A percentile compares a stretch with the other conserved stretches of the same genome.
Conservation (phyloP, 1,140 invertebrate genomes). For the Atta colombica region DNA sequence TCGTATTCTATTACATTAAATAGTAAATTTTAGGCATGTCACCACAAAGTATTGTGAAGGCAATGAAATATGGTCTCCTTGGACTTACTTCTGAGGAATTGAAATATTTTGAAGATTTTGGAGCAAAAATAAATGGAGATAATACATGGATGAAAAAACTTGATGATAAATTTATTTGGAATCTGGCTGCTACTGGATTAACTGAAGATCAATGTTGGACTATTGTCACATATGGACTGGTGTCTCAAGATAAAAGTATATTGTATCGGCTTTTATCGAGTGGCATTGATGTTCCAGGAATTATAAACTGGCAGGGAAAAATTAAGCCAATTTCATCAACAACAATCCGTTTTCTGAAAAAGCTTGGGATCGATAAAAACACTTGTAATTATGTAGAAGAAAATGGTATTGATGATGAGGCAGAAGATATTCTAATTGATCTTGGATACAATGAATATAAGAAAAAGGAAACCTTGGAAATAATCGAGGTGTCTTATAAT, state of each 20-base stretch:
- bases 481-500: constrained; percentile 8
- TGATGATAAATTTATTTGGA: constrained; percentile 57
- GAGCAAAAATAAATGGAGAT: constrained; percentile 5
- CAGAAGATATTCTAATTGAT: constrained; percentile 65
- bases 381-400: constrained; percentile 57
- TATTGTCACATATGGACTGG: constrained; percentile 65
- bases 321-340: constrained; percentile 19
- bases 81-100: constrained; percentile 61
- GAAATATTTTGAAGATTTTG: constrained; percentile 63
- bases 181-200: constrained; percentile 62
- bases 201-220: constrained; percentile 52
- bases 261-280: constrained; percentile 62
- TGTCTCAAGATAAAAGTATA: constrained; percentile 46
- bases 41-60: constrained; percentile 62
- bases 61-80: constrained; percentile 72
- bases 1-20: constrained; percentile 3
- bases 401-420: constrained; percentile 68
- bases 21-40: constrained; percentile 68
- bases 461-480: constrained; percentile 27
- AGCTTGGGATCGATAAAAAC: constrained; percentile 62
- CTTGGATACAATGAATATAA: constrained; percentile 62
- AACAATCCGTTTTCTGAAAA: constrained; percentile 63
- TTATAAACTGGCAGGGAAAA: constrained; percentile 67
- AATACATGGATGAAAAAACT: constrained; percentile 40
- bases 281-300: constrained; percentile 67